Evolutionary conservation across 2,888 invertebrate genomes (phyloP), one percentile per base, ranked within the genome.

Genomic region (Alentia gelatinosa): DNA sequence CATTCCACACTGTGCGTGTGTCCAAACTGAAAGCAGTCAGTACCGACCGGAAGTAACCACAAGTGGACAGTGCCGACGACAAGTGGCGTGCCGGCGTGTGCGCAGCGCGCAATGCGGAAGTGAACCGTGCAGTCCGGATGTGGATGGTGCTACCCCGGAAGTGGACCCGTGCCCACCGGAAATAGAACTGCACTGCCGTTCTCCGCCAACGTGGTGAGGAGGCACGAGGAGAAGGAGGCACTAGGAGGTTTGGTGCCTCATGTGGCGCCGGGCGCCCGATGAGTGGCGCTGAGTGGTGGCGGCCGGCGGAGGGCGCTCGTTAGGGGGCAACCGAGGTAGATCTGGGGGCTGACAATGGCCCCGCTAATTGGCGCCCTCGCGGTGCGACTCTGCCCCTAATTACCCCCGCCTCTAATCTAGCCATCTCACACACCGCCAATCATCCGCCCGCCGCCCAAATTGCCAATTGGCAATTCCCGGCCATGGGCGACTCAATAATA

Each of bases 391-490:
- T 79, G 39, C 79, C 79, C 79, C 79, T 79, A 35, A 79, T 79
- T 79, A 79, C 79, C 79, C 79, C 79, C 12, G 79, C 26, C 74
- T 37, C 79, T 79, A 79, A 79, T 74, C 79, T 79, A 35, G 4
- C 79, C 35, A 79, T 79, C 79, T 79, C 79, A 79, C 79, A 79
- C 79, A 37, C 79, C 9, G 15, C 79, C 79, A 79, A 79, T 79
- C 79, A 79, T 79, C 79, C 79, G n/a, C 79, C 39, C 37, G 79
- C 79, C 39, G 79, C 35, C 39, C 79, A 79, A 79, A 79, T 79
- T 79, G 79, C 79, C 79, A 79, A 79, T 79, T 79, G 68, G 30
- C 68, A n/a, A 68, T 68, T 68, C 68, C 68, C 12, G 68, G 30
- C 68, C n/a, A 12, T 79, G 79, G 79, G 26, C 74, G 74, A 56